Percentiles rank a stretch among this genome's conserved stretches.
Conservation (phyloP, 1,140 invertebrate species). For the Colletes latitarsis region DNA sequence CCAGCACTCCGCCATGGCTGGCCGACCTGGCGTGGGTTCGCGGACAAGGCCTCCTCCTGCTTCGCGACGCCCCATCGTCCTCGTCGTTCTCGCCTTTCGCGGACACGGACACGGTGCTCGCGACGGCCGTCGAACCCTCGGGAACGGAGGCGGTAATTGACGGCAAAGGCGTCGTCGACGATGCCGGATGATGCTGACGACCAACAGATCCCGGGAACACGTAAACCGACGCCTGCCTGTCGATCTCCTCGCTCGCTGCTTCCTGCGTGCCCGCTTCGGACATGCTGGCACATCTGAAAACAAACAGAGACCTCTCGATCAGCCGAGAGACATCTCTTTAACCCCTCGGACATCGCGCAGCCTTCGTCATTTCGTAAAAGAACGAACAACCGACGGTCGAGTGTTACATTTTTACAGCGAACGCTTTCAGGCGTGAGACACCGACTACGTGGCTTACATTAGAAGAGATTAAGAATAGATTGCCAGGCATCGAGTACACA, state of each 20-base stretch:
- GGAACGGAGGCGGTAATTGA: constrained; percentile 4
- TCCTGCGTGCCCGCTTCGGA: constrained; percentile 74
- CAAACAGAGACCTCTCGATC: background rate
- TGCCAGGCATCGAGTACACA: too few relatives aligned
- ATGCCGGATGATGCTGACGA: constrained; percentile 30
- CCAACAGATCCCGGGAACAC: constrained; percentile 70
- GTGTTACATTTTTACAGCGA: too few relatives aligned
- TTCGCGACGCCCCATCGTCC: constrained; percentile 51
- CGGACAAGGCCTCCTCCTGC: constrained; percentile 64
- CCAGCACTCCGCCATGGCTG: constrained; percentile 88
- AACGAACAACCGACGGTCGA: too few relatives aligned
- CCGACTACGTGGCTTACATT: too few relatives aligned
- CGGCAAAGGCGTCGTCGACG: constrained; percentile 13
- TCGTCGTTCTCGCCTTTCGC: constrained; percentile 49
- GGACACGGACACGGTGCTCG: background rate
- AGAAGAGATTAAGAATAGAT: too few relatives aligned
- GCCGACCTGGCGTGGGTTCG: constrained; percentile 88
- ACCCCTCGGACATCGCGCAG: too few relatives aligned
- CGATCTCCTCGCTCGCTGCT: constrained; percentile 74
- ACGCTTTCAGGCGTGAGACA: too few relatives aligned
- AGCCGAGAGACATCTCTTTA: too few relatives aligned
- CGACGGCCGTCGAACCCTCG: background rate
- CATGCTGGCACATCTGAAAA: constrained; percentile 79
- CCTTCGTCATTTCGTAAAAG: too few relatives aligned
- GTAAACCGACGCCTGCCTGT: constrained; percentile 74